Percentiles rank a stretch among this genome's conserved stretches.
Evolutionary conservation across 2,797 vertebrate species (phyloP).

Genomic region (Capromys pilorides): DNA sequence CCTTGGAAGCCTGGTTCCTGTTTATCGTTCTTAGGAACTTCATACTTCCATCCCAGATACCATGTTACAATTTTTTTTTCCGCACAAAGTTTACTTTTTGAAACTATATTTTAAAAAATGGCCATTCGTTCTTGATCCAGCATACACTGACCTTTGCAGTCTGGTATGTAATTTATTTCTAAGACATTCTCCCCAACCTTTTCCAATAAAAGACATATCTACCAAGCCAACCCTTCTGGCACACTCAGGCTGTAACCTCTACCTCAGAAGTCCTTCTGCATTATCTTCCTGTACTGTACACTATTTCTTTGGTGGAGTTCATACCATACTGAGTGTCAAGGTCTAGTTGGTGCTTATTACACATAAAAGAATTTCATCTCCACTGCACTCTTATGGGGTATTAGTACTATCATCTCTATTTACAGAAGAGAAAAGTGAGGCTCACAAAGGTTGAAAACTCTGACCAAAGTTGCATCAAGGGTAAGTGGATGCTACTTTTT

Average conservation of each 20-base stretch:
- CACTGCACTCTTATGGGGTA: background rate
- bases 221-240: background rate
- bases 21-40: background rate
- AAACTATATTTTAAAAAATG: background rate
- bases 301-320: background rate
- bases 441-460: background rate
- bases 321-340: background rate
- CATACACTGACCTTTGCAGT: background rate
- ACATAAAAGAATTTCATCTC: background rate
- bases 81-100: slow-evolving; percentile 10
- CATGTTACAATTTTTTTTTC: background rate
- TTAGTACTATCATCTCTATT: background rate
- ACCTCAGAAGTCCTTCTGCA: background rate
- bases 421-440: slow-evolving; percentile 1
- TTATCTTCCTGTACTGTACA: background rate
- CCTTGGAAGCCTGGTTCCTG: background rate
- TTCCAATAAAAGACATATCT: background rate
- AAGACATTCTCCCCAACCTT: background rate
- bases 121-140: background rate
- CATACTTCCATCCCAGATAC: background rate
- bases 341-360: background rate
- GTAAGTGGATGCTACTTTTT: background rate
- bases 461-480: background rate
- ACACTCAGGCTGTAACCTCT: background rate
- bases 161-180: background rate